Conservation (phyloP, 2,888 invertebrate species). For the Bimastos eiseni region DNA sequence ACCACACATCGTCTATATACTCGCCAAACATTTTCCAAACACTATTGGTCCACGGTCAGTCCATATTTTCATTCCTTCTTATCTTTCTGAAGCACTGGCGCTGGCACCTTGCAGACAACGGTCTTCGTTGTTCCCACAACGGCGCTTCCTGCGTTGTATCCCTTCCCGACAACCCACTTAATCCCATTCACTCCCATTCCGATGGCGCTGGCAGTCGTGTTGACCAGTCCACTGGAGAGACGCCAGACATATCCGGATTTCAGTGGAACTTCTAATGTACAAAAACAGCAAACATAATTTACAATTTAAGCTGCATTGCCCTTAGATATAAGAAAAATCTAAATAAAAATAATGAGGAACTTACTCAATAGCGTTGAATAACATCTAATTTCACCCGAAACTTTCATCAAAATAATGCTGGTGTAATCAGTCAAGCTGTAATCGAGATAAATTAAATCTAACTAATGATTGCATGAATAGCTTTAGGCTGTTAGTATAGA, state of each 20-base stretch:
- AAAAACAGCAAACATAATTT: not conserved
- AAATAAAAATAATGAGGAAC: not conserved
- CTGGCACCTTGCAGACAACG: conserved; percentile 50
- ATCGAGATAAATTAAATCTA: too few species aligned
- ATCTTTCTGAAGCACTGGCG: conserved; percentile 49
- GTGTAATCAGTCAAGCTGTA: too few species aligned
- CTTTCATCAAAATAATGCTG: not conserved
- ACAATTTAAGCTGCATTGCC: not conserved
- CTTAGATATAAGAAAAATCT: not conserved
- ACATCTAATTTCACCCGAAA: not conserved
- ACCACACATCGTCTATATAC: not conserved
- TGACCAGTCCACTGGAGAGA: conserved; percentile 53
- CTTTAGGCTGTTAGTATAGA: too few species aligned
- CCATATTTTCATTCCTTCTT: conserved; percentile 54
- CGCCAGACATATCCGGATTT: conserved; percentile 52
- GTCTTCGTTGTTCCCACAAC: conserved; percentile 45
- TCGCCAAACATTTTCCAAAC: not conserved
- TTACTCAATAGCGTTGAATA: not conserved
- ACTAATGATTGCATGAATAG: too few species aligned
- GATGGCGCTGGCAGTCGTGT: conserved; percentile 48
- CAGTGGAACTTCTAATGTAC: not conserved
- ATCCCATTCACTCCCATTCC: conserved; percentile 53
- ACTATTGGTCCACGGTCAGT: not conserved
- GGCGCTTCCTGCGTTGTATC: conserved; percentile 54
- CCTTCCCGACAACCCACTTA: conserved; percentile 59